Percentiles rank a stretch among this genome's conserved stretches.
Conservation (phyloP, 2,797 vertebrate species). For the Gila robusta region DNA sequence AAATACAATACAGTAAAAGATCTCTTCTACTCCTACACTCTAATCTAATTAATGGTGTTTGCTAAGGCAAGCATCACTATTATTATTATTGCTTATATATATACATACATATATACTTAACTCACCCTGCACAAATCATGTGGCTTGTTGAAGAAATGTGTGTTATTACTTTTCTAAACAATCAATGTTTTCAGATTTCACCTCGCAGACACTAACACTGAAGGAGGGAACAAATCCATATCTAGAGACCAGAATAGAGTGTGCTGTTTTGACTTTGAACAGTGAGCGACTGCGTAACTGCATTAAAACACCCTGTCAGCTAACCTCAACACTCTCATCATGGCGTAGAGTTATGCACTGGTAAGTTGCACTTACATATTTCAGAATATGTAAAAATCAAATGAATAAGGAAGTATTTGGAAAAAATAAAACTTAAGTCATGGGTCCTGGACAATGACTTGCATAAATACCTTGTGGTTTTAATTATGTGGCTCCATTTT, state of each 20-base stretch:
- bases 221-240: not conserved
- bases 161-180: not conserved
- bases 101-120: not conserved
- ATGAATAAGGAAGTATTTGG: not conserved
- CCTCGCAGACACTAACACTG: not conserved
- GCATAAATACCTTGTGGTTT: not conserved
- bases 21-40: not conserved
- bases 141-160: not conserved
- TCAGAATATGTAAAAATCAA: not conserved
- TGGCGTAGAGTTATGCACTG: not conserved
- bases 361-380: not conserved
- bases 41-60: not conserved
- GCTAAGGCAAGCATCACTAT: not conserved
- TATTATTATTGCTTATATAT: not conserved
- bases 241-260: not conserved
- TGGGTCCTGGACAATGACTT: not conserved
- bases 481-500: slow-evolving; percentile 1
- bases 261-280: not conserved
- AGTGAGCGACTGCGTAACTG: not conserved
- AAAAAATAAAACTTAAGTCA: not conserved
- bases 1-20: not conserved
- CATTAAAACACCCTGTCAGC: not conserved
- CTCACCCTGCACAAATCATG: not conserved
- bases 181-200: not conserved
- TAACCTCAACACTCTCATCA: not conserved